These are phyloP conservation scores for Eunapius fragilis DNA, from an alignment of 37 sponge, comb jelly and placozoan genomes.

Conservation along the genomic window DNA sequence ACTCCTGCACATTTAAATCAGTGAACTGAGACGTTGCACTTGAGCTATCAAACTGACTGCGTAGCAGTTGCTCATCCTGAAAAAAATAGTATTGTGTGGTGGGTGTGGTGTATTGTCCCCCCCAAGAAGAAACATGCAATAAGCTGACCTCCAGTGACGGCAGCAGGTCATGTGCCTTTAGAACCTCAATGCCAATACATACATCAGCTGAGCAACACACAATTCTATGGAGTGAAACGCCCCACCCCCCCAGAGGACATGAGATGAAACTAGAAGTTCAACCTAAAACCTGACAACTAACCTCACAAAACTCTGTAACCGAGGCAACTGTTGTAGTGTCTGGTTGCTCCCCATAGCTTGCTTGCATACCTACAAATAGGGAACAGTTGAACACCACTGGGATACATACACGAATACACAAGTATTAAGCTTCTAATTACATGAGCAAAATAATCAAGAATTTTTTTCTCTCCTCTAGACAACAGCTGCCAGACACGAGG, in stretches of 20 bases:
- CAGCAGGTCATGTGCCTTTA: background rate
- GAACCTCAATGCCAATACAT: background rate
- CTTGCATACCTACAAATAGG: background rate
- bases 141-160: background rate
- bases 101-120: too few relatives aligned
- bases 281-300: background rate
- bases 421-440: background rate
- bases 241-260: background rate
- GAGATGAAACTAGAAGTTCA: background rate
- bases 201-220: background rate
- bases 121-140: background rate
- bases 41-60: background rate
- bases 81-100: background rate
- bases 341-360: background rate
- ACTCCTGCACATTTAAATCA: background rate
- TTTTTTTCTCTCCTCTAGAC: background rate
- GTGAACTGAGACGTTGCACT: background rate
- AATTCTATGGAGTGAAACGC: background rate
- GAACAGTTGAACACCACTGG: background rate
- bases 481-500: slow-evolving; percentile 27
- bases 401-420: background rate
- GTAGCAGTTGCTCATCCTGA: background rate
- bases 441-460: background rate
- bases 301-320: slow-evolving; percentile 26
- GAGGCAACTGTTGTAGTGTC: background rate